phyloP scores from a whole-genome alignment of 2,113 vertebrate genomes.

The Sula dactylatra region DNA sequence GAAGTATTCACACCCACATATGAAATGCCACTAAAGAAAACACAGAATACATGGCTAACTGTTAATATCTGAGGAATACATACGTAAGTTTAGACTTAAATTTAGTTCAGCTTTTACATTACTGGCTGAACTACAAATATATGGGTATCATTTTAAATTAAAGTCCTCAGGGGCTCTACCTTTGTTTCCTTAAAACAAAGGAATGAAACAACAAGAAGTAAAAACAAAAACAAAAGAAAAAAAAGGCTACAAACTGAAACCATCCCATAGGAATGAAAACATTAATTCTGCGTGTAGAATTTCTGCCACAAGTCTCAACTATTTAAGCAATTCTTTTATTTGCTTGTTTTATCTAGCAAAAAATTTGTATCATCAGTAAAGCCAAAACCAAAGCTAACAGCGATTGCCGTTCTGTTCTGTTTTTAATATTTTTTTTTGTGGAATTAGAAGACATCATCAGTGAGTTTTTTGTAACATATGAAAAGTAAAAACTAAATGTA shows the following conservation, averaged over 20 bases:
- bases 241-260: neutral
- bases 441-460: neutral
- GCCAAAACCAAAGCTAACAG: neutral
- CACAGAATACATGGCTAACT: neutral
- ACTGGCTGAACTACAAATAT: neutral
- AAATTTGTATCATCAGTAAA: neutral
- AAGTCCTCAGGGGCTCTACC: neutral
- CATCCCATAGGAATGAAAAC: neutral
- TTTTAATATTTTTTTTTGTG: neutral
- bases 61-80: neutral
- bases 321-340: neutral
- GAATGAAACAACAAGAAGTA: neutral
- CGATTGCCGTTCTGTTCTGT: neutral
- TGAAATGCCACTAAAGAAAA: slow-evolving; percentile 4
- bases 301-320: neutral
- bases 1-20: slow-evolving; percentile 26
- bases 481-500: neutral
- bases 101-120: neutral
- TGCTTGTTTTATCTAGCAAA: neutral
- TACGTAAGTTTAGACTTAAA: neutral
- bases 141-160: neutral
- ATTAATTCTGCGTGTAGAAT: neutral
- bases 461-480: neutral
- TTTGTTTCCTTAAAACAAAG: neutral
- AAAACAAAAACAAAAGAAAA: neutral